These are phyloP conservation scores for Arvicanthis niloticus DNA, from an alignment of 2,113 vertebrate genomes.

Conservation along the genomic window DNA sequence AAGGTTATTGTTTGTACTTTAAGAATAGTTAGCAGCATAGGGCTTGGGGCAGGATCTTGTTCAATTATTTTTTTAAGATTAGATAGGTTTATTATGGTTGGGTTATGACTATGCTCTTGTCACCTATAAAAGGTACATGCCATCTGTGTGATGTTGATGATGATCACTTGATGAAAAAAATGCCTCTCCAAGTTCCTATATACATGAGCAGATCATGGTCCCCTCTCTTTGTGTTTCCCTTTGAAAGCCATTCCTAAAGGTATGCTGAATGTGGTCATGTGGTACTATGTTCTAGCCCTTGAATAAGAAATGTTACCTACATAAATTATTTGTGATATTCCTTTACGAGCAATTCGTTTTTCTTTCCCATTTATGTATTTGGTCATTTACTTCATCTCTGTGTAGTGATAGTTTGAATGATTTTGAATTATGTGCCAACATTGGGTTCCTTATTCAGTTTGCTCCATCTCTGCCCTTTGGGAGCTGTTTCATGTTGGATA, in stretches of 20 bases:
- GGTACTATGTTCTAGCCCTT: not conserved
- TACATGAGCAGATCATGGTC: not conserved
- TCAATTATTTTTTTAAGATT: not conserved
- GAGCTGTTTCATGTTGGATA: not conserved
- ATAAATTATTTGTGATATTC: not conserved
- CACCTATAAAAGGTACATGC: not conserved
- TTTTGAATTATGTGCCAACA: not conserved
- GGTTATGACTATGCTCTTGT: not conserved
- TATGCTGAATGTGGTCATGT: rapidly evolving
- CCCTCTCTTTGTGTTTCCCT: not conserved
- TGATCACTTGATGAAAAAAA: not conserved
- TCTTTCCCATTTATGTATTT: not conserved
- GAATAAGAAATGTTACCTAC: not conserved
- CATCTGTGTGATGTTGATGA: not conserved
- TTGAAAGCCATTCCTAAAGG: not conserved
- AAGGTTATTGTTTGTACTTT: not conserved
- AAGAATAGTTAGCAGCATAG: not conserved
- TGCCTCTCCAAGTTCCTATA: not conserved
- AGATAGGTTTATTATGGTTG: not conserved
- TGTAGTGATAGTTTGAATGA: not conserved
- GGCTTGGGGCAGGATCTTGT: not conserved
- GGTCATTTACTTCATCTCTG: not conserved
- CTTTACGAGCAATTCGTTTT: not conserved
- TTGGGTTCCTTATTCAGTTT: not conserved
- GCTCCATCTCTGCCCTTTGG: not conserved